Evolutionary conservation across 2,113 vertebrate genomes (phyloP), one percentile per base, ranked within the genome.

Genomic region (Hyaena hyaena): DNA sequence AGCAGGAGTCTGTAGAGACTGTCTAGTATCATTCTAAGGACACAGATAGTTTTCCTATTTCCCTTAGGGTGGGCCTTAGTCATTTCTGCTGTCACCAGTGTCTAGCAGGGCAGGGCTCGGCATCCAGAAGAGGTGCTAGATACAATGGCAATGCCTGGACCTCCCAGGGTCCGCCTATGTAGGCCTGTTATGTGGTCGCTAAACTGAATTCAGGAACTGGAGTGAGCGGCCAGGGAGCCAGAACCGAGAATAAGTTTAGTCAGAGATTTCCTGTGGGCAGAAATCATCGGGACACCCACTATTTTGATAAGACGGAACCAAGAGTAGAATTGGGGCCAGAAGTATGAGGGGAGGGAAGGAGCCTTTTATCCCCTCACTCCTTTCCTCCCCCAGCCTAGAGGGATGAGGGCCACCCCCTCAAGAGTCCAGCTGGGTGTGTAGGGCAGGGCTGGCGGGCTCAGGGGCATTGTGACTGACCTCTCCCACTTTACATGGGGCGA

Each of bases 231-330:
- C 55, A 33, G 88, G 66, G 1, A 24, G 43, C 73, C 24, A 66
- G 63, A 92, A 90, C 65, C 0, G 16, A 90, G 73, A 95, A 45
- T 35, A 65, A 43, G 16, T 65, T 89, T 88, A 93, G 58, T 88
- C 73, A 96, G 94, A 95, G 48, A 65, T 43, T 55, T 61, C 43
- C 68, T 61, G 77, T 86, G 73, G 86, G 28, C 58, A 94, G 58
- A 91, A 88, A 63, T 85, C n/a, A 33, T 19, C 95, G 39, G 77
- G 31, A 74, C 7, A 31, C 24, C 39, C 33, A 92, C 23, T 33
- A 2, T 28, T 61, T 77, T 33, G 39, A 45, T 63, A 73, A 86
- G 39, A 89, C 2, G 33, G 71, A 92, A 88, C 76, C 24, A 81
- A 85, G 73, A 94, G 11, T 86, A 5, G 61, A 74, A 50, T 17